Conservation (phyloP, 1,140 invertebrate species). For the Zaprionus ornatus region DNA sequence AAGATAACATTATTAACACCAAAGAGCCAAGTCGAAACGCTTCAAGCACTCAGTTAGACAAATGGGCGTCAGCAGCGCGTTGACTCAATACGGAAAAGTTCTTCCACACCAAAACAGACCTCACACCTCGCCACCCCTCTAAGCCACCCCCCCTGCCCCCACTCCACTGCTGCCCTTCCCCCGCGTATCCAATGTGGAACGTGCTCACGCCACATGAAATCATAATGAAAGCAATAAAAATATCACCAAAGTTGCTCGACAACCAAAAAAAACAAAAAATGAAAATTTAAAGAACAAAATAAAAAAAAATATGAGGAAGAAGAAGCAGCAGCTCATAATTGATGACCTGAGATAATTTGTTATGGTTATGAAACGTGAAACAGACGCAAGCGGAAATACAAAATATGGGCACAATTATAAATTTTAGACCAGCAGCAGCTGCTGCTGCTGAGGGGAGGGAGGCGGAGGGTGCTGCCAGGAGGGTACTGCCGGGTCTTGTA, state of each 20-base stretch:
- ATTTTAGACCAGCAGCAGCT: slow-evolving; percentile 22
- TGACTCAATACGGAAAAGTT: slow-evolving; percentile 52
- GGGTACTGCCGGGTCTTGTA: background rate
- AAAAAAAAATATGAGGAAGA: slow-evolving; percentile 26
- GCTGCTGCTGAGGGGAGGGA: no score
- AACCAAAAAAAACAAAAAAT: slow-evolving; percentile 27
- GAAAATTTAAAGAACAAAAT: slow-evolving; percentile 6
- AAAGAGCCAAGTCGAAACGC: slow-evolving; percentile 49
- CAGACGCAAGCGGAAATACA: slow-evolving; percentile 49
- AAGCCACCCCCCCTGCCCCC: background rate
- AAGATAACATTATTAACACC: slow-evolving; percentile 81
- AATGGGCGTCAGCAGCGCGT: slow-evolving; percentile 66
- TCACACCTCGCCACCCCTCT: no score
- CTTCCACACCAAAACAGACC: background rate
- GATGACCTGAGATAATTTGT: slow-evolving; percentile 81
- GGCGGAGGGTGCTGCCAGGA: background rate
- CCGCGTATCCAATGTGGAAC: slow-evolving; percentile 41
- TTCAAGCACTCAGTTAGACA: slow-evolving; percentile 59
- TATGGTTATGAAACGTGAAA: slow-evolving; percentile 69
- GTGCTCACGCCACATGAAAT: slow-evolving; percentile 72
- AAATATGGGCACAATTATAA: slow-evolving; percentile 74
- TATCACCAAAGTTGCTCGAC: slow-evolving; percentile 57
- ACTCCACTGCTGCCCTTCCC: no score
- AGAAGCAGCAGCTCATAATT: slow-evolving; percentile 61
- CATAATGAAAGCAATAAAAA: slow-evolving; percentile 81